These are phyloP conservation scores for Microtus richardsoni DNA, from an alignment of 2,113 vertebrate genomes.

Conservation along the genomic window DNA sequence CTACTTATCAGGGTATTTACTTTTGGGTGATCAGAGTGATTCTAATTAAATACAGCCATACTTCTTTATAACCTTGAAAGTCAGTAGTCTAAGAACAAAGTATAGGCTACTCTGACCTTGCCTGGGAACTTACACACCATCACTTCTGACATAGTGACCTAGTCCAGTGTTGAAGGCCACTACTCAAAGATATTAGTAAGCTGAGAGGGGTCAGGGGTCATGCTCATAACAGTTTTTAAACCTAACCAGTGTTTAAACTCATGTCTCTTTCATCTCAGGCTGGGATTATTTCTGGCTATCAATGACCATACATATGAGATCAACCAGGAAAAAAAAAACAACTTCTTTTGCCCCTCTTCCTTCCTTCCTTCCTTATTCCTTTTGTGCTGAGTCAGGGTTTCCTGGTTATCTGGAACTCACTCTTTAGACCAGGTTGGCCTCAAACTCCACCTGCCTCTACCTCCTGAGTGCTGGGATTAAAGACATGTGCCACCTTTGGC, in stretches of 20 bases:
- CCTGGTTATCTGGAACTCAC: too few relatives aligned
- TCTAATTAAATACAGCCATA: background rate
- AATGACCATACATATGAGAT: background rate
- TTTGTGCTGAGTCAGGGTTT: too few relatives aligned
- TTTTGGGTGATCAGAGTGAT: background rate
- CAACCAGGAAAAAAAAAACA: background rate
- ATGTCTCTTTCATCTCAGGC: background rate
- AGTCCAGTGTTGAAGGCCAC: background rate
- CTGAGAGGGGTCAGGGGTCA: background rate
- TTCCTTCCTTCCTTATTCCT: too few relatives aligned
- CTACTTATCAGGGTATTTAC: background rate
- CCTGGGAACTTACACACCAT: background rate
- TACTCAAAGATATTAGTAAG: background rate
- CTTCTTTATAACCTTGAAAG: constrained; percentile 17
- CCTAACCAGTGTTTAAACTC: background rate
- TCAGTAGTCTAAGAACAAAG: background rate
- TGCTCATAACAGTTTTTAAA: background rate
- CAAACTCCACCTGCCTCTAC: too few relatives aligned
- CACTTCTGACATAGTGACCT: background rate
- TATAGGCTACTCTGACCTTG: background rate
- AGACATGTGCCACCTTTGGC: too few relatives aligned
- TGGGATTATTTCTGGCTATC: background rate
- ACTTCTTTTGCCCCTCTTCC: background rate
- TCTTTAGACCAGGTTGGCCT: too few relatives aligned
- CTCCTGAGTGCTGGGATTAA: too few relatives aligned